Evolutionary conservation across 35 echinoderm and acorn worm species (phyloP), one percentile per base, ranked within the genome.

Genomic region (Holothuria glaberrima): DNA sequence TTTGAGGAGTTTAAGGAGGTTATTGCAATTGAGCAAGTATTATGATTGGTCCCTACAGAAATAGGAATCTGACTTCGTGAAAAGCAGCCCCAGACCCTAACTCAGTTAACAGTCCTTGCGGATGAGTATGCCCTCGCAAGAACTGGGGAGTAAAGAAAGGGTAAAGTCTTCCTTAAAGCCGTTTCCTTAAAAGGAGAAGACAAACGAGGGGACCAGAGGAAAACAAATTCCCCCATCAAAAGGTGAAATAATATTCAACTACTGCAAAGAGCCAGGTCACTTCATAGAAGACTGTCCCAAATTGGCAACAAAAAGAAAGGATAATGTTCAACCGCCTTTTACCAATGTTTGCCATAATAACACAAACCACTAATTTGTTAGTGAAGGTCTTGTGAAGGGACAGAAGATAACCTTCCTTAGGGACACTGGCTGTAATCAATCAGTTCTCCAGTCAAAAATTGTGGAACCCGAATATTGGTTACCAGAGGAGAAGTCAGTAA

Each of bases 11-110:
- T 75, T 20, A 75, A 75, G 71, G 71, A 75, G 26, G 3, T 75
- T 5, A 75, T 75, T 75, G 71, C 28, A 30, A 75, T 33, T 75
- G 71, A 75, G 71, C 71, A 75, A 20, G 71, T 75, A 20, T 75
- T 75, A 41, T 6, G 71, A 10, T 75, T 25, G 20, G 71, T 75
- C 5, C 71, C 71, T 4, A 75, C 2, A 75, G 71, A 75, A 3
- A 10, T 75, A 75, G 71, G 71, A 20, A 41, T 75, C 2, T 75
- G 71, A 25, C 71, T 75, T 6, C 35, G 71, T 3, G n/a, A n/a
- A n/a, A n/a, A n/a, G n/a, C n/a, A n/a, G n/a, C n/a, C n/a, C n/a
- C n/a, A n/a, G n/a, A n/a, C n/a, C n/a, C n/a, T n/a, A n/a, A n/a
- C n/a, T n/a, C n/a, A n/a, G n/a, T n/a, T n/a, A n/a, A n/a, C n/a